Evolutionary conservation across 2,113 vertebrate genomes (phyloP), one percentile per base, ranked within the genome.

Genomic region (Ranitomeya variabilis): DNA sequence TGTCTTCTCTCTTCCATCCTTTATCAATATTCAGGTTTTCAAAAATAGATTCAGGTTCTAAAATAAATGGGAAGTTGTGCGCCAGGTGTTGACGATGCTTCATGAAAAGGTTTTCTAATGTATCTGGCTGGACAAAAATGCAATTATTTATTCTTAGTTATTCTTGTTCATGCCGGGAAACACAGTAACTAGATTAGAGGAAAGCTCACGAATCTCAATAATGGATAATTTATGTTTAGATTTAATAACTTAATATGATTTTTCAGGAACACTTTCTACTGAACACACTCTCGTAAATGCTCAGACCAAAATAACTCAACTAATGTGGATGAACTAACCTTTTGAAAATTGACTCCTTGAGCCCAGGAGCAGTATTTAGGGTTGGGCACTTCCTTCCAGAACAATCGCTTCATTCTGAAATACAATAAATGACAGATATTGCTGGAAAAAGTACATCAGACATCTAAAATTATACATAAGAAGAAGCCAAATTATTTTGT

Each of bases 321-420:
- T 66, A 19, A 21, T 45, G 64, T 64, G 51, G 67, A 86, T 91
- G 92, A 80, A 92, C 91, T 52, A 77, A 99, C 98, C 97, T 96
- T 97, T 91, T 96, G 95, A 83, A 98, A 97, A 91, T 99, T 96
- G n/a, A 97, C 92, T 92, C 94, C 97, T 94, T 96, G 96, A 2
- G 98, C 98, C 98, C 98, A 99, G 18, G 98, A 99, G 89, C 98
- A 99, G 23, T 98, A 97, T 91, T 96, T 97, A 31, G 98, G 98
- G 89, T 99, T 98, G 78, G 98, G 98, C 80, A 99, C 95, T 55
- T 99, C 96, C 89, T 97, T 97, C 97, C 97, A 99, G 88, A 99
- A 93, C 73, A 98, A 90, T 45, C 93, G 97, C 93, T 96, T 99
- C 95, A 99, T 95, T 91, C 98, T 99, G 92, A 21, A 93, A 95